Conservation (phyloP, 2,113 vertebrate genomes). For the Rostratula benghalensis region DNA sequence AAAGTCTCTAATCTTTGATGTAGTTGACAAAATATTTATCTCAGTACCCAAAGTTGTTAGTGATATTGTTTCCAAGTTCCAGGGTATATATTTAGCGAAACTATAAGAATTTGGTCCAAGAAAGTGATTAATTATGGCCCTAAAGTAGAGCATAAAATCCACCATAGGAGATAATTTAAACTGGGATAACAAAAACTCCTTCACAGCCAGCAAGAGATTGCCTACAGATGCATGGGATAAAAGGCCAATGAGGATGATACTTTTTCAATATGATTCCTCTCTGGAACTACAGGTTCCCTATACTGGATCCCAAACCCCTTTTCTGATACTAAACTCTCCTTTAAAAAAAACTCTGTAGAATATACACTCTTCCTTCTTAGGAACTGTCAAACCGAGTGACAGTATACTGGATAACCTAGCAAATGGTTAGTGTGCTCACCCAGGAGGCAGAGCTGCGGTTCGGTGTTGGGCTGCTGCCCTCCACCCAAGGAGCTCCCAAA, state of each 20-base stretch:
- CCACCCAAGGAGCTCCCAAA: neutral
- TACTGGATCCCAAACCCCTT: neutral
- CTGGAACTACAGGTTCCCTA: neutral
- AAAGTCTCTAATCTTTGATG: slow-evolving; percentile 1
- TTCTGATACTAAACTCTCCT: neutral
- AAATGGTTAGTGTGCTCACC: neutral
- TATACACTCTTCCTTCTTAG: neutral
- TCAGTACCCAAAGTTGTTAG: neutral
- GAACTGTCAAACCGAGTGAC: fast-evolving
- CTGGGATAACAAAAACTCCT: neutral
- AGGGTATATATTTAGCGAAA: neutral
- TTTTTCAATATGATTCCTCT: neutral
- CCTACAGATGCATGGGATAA: neutral
- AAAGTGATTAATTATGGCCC: neutral
- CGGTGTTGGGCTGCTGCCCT: neutral
- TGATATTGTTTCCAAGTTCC: neutral
- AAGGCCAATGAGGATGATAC: neutral
- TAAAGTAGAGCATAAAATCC: neutral
- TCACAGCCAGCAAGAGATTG: neutral
- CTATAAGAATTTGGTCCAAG: neutral
- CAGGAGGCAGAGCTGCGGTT: neutral
- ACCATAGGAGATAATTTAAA: neutral
- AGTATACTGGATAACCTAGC: neutral
- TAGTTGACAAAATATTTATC: neutral
- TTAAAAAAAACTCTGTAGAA: neutral